Conservation (phyloP, 2,797 vertebrate genomes). For the Lepidocolaptes lacrymiger region DNA sequence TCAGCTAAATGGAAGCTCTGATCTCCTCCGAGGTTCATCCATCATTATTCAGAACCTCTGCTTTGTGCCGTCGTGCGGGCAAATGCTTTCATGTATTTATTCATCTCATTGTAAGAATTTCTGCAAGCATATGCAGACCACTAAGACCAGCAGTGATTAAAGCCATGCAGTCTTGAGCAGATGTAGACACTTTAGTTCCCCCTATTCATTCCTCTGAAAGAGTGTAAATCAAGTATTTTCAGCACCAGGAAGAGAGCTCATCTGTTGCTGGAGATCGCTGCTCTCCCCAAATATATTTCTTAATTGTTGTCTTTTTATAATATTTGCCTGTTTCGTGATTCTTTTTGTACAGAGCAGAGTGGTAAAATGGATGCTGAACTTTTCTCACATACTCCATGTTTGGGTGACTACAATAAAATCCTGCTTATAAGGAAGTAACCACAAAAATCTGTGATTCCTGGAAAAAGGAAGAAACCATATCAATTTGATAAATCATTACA, state of each 20-base stretch:
- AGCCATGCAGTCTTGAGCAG: conserved; percentile 56
- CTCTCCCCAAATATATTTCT: conserved; percentile 11
- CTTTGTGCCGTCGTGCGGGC: background rate
- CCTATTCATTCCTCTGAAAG: conserved; percentile 9
- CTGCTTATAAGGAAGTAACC: background rate
- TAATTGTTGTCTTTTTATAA: conserved; percentile 33
- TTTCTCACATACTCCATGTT: background rate
- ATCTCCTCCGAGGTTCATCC: conserved; percentile 50
- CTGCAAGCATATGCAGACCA: conserved; percentile 55
- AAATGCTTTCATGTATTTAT: conserved; percentile 58
- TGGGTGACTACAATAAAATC: background rate
- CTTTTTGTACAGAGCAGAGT: background rate
- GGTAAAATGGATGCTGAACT: background rate
- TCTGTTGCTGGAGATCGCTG: conserved; percentile 30
- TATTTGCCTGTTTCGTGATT: background rate
- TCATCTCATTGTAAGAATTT: conserved; percentile 52
- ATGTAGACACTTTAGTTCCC: conserved; percentile 57
- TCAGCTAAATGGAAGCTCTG: conserved; percentile 52
- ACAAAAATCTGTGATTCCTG: background rate
- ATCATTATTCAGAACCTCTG: conserved; percentile 47
- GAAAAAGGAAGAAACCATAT: background rate
- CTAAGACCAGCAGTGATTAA: conserved; percentile 60
- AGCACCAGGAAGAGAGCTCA: conserved; percentile 20
- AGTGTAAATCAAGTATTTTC: conserved; percentile 43
- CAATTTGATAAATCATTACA: background rate